Evolutionary conservation across 2,888 invertebrate species (phyloP).

Genomic region (Bellardia bayeri): DNA sequence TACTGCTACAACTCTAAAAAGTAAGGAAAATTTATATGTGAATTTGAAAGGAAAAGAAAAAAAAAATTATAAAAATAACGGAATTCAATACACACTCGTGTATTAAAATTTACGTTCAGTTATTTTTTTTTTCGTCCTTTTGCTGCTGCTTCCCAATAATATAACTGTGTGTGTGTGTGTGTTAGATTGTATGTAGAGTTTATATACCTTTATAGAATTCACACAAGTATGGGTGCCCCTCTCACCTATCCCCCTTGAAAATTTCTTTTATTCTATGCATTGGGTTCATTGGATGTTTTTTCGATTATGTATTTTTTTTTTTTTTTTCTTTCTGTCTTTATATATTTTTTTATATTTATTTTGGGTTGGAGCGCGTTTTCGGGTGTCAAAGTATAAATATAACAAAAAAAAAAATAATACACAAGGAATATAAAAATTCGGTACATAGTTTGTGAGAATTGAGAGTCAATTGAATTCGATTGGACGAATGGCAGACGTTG

Average conservation of each 20-base stretch:
- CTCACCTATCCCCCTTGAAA: not conserved
- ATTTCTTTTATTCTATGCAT: constrained; percentile 50
- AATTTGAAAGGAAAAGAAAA: constrained; percentile 33
- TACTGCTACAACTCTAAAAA: constrained; percentile 26
- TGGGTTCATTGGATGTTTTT: constrained; percentile 75
- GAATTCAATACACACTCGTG: constrained; percentile 74
- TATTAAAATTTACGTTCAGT: constrained; percentile 60
- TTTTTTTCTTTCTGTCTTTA: not conserved
- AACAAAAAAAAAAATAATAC: not conserved
- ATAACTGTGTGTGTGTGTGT: not conserved
- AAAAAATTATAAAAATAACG: constrained; percentile 70
- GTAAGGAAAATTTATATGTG: constrained; percentile 59
- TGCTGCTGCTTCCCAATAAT: constrained; percentile 1
- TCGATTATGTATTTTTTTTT: constrained; percentile 66
- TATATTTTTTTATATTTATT: constrained; percentile 49
- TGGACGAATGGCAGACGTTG: constrained; percentile 77
- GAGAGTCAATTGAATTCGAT: constrained; percentile 84
- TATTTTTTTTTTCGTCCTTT: constrained; percentile 33
- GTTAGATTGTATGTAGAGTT: constrained; percentile 47
- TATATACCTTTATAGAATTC: constrained; percentile 62
- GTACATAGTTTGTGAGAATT: constrained; percentile 76
- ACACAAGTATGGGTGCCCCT: constrained; percentile 29
- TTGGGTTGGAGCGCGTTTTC: constrained; percentile 68
- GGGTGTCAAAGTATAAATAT: constrained; percentile 67
- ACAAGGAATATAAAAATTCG: constrained; percentile 68